Evolutionary conservation across 2,113 vertebrate species (phyloP).

Genomic region (Paradoxurus hermaphroditus): DNA sequence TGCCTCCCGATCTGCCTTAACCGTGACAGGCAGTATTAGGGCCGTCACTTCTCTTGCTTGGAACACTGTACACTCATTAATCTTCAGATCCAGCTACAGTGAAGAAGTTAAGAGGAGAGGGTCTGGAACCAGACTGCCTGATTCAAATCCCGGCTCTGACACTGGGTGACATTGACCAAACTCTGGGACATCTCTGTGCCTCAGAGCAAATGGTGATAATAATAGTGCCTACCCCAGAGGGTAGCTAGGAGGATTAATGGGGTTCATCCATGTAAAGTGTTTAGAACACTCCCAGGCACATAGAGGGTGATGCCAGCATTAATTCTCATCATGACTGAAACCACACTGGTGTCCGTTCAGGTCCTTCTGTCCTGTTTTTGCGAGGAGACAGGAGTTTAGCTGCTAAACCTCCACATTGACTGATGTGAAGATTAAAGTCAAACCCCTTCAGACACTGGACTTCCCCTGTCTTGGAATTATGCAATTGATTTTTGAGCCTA

Average conservation of each 20-base stretch:
- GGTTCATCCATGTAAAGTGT: not conserved
- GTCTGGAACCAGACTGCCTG: not conserved
- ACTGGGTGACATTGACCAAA: not conserved
- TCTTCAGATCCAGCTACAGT: not conserved
- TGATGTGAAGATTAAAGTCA: not conserved
- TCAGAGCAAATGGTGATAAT: not conserved
- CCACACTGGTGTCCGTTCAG: not conserved
- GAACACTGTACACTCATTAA: not conserved
- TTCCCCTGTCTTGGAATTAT: not conserved
- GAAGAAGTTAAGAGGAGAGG: not conserved
- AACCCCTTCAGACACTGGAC: not conserved
- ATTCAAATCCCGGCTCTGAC: not conserved
- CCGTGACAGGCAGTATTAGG: not conserved
- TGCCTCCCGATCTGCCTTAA: not conserved
- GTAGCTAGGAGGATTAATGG: not conserved
- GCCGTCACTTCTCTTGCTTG: not conserved
- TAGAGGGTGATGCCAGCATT: not conserved
- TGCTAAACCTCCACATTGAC: not conserved
- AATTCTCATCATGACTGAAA: not conserved
- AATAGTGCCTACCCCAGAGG: not conserved
- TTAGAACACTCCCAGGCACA: not conserved
- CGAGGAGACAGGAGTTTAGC: not conserved
- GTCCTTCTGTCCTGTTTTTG: not conserved
- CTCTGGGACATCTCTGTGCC: not conserved
- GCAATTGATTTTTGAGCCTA: slow-evolving; percentile 34